Evolutionary conservation across 2,113 vertebrate species (phyloP).

Genomic region (Chloropsis cyanopogon): DNA sequence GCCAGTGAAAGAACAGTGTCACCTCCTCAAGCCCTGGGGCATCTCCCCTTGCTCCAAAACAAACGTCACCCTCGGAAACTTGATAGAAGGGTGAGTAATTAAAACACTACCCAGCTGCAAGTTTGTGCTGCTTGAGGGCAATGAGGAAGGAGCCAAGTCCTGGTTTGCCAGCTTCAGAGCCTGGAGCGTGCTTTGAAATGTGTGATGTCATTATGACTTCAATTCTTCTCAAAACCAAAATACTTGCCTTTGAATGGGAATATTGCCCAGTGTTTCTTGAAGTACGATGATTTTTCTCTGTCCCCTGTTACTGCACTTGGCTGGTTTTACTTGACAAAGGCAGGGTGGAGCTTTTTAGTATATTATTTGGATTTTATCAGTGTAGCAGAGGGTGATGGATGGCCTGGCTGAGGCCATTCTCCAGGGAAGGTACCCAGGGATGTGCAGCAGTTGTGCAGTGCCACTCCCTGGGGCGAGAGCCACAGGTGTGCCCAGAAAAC

Average conservation of each 20-base stretch:
- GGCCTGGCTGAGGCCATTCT: not conserved
- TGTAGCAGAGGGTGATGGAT: not conserved
- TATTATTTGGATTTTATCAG: not conserved
- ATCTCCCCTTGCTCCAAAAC: not conserved
- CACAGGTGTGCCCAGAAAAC: not conserved
- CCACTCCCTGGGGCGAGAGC: not conserved
- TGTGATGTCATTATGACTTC: not conserved
- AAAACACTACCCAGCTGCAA: not conserved
- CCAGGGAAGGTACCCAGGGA: rapidly evolving
- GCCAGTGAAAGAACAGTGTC: not conserved
- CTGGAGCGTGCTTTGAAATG: not conserved
- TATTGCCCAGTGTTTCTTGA: not conserved
- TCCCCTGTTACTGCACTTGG: not conserved
- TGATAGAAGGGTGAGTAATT: not conserved
- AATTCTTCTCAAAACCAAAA: not conserved
- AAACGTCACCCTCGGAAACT: not conserved
- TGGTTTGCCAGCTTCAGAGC: not conserved
- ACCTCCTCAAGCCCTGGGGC: not conserved
- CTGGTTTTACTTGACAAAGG: not conserved
- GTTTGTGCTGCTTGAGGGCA: not conserved
- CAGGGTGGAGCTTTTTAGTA: not conserved
- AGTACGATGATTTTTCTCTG: not conserved
- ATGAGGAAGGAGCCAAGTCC: not conserved
- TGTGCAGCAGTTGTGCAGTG: not conserved
- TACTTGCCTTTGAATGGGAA: not conserved